Evolutionary conservation across 2,113 vertebrate genomes (phyloP).

Genomic region (Sterrhoptilus dennistouni): DNA sequence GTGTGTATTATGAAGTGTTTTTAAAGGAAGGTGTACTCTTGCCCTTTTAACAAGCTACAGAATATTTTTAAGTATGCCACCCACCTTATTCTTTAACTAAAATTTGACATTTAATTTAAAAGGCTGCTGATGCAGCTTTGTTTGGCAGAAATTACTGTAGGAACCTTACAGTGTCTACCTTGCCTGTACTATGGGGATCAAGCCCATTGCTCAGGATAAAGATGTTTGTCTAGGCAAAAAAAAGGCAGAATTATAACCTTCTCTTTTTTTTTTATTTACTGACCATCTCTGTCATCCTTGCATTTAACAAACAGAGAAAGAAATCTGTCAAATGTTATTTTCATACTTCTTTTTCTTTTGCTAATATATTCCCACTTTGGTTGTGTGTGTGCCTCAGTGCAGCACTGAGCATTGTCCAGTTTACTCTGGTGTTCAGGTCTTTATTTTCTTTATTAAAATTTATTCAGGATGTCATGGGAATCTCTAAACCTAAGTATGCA

Average conservation of each 20-base stretch:
- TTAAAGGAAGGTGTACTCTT: not conserved
- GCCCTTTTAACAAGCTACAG: conserved; percentile 4
- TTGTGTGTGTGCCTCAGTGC: not conserved
- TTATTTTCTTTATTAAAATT: not conserved
- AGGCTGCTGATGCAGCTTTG: not conserved
- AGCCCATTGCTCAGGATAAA: not conserved
- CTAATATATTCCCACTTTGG: not conserved
- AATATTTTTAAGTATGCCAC: conserved; percentile 17
- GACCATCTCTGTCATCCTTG: not conserved
- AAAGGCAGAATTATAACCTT: not conserved
- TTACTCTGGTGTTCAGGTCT: not conserved
- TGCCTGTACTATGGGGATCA: not conserved
- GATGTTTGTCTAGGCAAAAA: not conserved
- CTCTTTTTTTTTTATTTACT: not conserved
- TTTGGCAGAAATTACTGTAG: not conserved
- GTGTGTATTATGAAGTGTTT: not conserved
- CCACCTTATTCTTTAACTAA: not conserved
- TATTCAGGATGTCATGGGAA: not conserved
- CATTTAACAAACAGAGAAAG: not conserved
- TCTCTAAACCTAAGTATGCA: not conserved
- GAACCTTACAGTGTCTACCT: not conserved
- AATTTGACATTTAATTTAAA: conserved; percentile 4
- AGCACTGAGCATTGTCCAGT: not conserved
- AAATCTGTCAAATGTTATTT: not conserved
- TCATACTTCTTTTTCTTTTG: not conserved